A percentile compares a stretch with the other conserved stretches of the same genome.
phyloP scores from a whole-genome alignment of 2,888 invertebrate genomes.

The Epinotia nisella region DNA sequence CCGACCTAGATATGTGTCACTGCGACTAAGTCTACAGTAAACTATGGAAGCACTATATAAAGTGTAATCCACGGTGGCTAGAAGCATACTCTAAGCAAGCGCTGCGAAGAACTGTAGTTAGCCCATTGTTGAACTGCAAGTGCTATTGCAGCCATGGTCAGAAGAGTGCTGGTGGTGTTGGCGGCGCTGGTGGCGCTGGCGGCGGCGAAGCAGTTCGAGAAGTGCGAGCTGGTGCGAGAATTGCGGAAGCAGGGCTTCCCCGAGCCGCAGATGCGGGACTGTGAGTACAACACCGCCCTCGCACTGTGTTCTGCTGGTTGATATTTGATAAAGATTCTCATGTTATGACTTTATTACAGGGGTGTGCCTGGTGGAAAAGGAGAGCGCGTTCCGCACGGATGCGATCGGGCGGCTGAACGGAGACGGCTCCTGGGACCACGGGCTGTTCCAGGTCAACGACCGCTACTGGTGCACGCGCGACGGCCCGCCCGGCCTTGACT shows the following conservation, averaged over 20 bases:
- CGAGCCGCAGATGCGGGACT: constrained; percentile 45
- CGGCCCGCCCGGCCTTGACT: constrained; percentile 51
- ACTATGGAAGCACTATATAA: constrained; percentile 27
- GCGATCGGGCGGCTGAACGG: constrained; percentile 64
- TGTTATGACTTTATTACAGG: constrained; percentile 50
- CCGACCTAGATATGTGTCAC: constrained; percentile 7
- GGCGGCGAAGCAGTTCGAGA: constrained; percentile 38
- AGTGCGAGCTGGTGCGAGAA: constrained; percentile 48
- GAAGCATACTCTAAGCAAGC: constrained; percentile 17
- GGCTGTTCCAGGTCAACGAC: constrained; percentile 60
- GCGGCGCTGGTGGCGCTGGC: constrained; percentile 26
- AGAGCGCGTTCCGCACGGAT: constrained; percentile 69
- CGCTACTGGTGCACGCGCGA: constrained; percentile 54
- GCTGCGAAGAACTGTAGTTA: not conserved
- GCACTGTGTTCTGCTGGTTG: not conserved
- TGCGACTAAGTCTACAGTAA: constrained; percentile 17
- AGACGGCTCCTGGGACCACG: constrained; percentile 64
- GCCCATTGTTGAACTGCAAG: not conserved
- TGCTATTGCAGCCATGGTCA: constrained; percentile 8
- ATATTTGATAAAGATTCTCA: not conserved
- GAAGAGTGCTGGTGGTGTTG: constrained; percentile 15
- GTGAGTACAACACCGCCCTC: constrained; percentile 26
- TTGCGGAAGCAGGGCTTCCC: constrained; percentile 48
- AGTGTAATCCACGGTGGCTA: not conserved
- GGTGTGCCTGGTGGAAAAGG: constrained; percentile 72